phyloP scores from a whole-genome alignment of 2,113 vertebrate genomes.

The Martes martes region DNA sequence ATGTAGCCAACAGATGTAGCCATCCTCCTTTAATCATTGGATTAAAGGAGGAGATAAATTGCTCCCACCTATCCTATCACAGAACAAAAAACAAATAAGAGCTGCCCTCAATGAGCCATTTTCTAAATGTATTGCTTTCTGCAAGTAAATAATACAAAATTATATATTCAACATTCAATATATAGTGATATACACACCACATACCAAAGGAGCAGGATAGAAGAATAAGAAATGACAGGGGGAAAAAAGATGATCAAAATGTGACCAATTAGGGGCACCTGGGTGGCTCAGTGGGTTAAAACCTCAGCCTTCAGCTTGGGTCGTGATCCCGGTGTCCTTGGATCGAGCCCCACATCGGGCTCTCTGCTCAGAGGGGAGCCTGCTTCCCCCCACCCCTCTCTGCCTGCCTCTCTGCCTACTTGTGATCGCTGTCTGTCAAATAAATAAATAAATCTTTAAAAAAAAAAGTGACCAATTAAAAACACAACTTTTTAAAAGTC shows the following conservation, averaged over 20 bases:
- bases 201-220: neutral
- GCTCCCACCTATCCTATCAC: neutral
- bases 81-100: neutral
- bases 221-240: neutral
- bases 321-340: too few species aligned
- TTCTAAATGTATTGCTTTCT: conserved; percentile 9
- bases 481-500: neutral
- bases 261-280: neutral
- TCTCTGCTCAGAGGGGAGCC: too few species aligned
- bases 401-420: too few species aligned
- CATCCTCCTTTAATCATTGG: neutral
- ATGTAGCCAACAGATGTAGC: neutral
- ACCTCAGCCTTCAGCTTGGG: too few species aligned
- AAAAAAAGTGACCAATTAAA: neutral
- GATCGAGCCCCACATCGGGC: too few species aligned
- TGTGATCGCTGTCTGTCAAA: too few species aligned
- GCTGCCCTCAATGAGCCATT: neutral
- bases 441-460: too few species aligned
- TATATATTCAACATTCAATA: neutral
- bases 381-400: too few species aligned
- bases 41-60: neutral
- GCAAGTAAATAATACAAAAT: neutral
- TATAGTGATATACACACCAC: neutral
- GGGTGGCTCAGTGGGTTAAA: too few species aligned
- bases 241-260: neutral